A percentile compares a stretch with the other conserved stretches of the same genome.
These are phyloP conservation scores for Poecilia wingei DNA, from an alignment of 2,797 vertebrate genomes.

Conservation along the genomic window DNA sequence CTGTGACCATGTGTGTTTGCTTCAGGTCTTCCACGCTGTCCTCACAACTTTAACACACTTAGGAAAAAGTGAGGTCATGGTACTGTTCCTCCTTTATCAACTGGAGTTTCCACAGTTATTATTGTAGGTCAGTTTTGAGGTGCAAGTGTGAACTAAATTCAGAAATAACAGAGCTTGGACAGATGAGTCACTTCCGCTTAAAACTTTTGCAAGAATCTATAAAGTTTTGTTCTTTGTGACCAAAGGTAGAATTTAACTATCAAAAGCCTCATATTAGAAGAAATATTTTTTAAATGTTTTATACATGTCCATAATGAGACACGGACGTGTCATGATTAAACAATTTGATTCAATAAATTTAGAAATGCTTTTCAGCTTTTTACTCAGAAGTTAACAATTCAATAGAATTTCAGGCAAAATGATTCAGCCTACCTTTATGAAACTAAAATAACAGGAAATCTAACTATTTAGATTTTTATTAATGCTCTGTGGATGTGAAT, in stretches of 20 bases:
- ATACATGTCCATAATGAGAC: not conserved
- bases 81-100: constrained; percentile 12
- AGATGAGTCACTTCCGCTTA: not conserved
- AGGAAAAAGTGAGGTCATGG: constrained; percentile 12
- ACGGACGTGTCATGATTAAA: not conserved
- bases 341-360: not conserved
- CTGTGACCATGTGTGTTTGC: constrained; percentile 10
- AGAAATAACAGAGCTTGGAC: not conserved
- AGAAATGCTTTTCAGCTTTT: not conserved
- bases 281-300: not conserved
- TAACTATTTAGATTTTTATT: no score
- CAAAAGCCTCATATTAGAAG: not conserved
- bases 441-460: no score
- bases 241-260: not conserved
- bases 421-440: no score
- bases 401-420: no score
- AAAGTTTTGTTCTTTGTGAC: not conserved
- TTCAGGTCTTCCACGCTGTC: not conserved
- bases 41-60: not conserved
- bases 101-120: not conserved
- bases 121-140: not conserved
- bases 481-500: no score
- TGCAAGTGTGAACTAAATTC: not conserved
- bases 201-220: not conserved
- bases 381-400: not conserved